Conservation (phyloP, 92 coral and sea anemone genomes). For the Blastomussa wellsi region DNA sequence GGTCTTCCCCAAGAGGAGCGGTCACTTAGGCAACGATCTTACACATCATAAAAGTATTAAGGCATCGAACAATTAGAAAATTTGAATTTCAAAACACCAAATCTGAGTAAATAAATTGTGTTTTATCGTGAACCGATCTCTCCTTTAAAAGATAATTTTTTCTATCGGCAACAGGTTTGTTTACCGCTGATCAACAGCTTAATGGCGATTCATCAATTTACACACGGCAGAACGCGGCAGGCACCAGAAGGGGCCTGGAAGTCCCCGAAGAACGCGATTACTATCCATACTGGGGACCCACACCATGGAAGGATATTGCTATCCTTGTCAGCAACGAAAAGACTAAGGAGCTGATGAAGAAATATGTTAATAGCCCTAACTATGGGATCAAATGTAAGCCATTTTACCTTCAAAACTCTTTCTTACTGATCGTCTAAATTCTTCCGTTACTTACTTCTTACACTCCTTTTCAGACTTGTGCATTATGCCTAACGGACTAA, state of each 20-base stretch:
- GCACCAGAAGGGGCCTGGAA: slow-evolving; percentile 14
- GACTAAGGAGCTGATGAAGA: no score
- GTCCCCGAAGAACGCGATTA: slow-evolving; percentile 35
- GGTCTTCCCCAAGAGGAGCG: slow-evolving; percentile 17
- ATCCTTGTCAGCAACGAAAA: no score
- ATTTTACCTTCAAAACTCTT: not conserved
- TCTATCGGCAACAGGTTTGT: not conserved
- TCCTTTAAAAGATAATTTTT: not conserved
- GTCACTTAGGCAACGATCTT: slow-evolving; percentile 5
- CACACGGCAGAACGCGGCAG: slow-evolving; percentile 1
- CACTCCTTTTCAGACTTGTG: not conserved
- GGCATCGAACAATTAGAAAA: slow-evolving; percentile 11
- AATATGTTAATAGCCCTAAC: not conserved
- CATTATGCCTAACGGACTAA: not conserved
- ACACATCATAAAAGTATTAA: slow-evolving; percentile 12
- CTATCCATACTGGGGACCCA: no score
- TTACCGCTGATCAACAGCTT: slow-evolving; percentile 11
- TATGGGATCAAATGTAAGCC: not conserved
- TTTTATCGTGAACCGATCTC: not conserved
- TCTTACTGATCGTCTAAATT: not conserved
- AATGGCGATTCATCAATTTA: no score
- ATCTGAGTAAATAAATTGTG: slow-evolving; percentile 15
- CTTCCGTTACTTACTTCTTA: not conserved
- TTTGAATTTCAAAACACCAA: no score
- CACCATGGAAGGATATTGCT: no score